These are phyloP conservation scores for Bombus confusus DNA, from an alignment of 1,140 invertebrate species.

Conservation along the genomic window DNA sequence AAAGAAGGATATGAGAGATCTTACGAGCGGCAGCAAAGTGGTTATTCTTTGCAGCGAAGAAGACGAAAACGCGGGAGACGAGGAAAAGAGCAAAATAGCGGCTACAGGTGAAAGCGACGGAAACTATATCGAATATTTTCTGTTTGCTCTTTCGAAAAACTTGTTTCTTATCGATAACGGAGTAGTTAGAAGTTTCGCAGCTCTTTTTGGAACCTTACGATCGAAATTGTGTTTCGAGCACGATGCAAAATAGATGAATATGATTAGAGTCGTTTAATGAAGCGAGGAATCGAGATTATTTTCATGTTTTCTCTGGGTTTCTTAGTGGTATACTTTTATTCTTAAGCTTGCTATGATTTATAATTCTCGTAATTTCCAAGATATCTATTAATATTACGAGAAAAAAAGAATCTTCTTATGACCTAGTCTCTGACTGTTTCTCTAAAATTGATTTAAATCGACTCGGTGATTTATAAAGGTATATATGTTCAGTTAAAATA, in stretches of 20 bases:
- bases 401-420: too few species aligned
- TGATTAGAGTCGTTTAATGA: not conserved
- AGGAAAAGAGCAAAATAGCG: not conserved
- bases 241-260: not conserved
- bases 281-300: not conserved
- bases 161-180: not conserved
- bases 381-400: too few species aligned
- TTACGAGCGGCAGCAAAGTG: constrained; percentile 34
- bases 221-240: not conserved
- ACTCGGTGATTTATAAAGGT: too few species aligned
- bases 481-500: too few species aligned
- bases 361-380: too few species aligned
- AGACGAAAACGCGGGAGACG: not conserved
- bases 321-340: too few species aligned
- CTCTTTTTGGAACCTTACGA: not conserved
- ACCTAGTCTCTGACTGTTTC: too few species aligned
- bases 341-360: too few species aligned
- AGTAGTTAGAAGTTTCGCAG: not conserved
- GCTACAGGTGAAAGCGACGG: constrained; percentile 23
- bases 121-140: constrained; percentile 63
- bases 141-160: constrained; percentile 1
- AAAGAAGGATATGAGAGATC: constrained; percentile 16
- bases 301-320: too few species aligned
- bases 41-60: not conserved
- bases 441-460: too few species aligned